Evolutionary conservation across 2,113 vertebrate genomes (phyloP).

Genomic region (Petroica traversi): DNA sequence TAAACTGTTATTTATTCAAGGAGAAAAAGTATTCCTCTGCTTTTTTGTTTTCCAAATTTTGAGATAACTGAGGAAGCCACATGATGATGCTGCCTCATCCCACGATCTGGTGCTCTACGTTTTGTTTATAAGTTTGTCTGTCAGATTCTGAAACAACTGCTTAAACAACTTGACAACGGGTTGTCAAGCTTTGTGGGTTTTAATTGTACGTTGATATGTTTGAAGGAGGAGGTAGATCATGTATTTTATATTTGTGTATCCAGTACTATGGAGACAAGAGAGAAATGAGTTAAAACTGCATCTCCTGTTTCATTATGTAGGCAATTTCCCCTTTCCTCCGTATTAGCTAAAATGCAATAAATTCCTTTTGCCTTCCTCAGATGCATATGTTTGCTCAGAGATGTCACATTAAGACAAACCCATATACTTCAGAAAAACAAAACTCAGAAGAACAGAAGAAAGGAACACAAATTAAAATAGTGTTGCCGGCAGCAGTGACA

Average conservation of each 20-base stretch:
- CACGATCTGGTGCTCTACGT: constrained; percentile 43
- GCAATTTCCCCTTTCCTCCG: constrained; percentile 47
- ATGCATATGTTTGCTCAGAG: constrained; percentile 24
- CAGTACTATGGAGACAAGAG: constrained; percentile 1
- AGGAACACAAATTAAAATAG: neutral
- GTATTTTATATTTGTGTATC: constrained; percentile 16
- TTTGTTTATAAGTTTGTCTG: constrained; percentile 48
- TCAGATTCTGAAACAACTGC: constrained; percentile 45
- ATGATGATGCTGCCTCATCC: constrained; percentile 54
- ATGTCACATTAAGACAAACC: neutral
- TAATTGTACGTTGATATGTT: constrained; percentile 51
- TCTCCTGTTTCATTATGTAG: constrained; percentile 42
- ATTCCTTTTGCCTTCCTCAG: constrained; percentile 47
- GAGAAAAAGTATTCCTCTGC: constrained; percentile 66
- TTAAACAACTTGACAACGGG: constrained; percentile 60
- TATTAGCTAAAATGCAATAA: constrained; percentile 49
- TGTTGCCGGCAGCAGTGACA: neutral
- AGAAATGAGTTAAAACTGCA: constrained; percentile 32
- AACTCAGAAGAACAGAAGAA: neutral
- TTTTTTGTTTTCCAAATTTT: constrained; percentile 68
- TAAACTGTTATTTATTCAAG: constrained; percentile 83
- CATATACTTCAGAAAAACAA: neutral
- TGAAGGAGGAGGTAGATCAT: constrained; percentile 38
- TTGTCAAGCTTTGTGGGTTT: constrained; percentile 43
- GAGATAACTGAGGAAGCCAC: constrained; percentile 49